Evolutionary conservation across 2,888 invertebrate genomes (phyloP), one percentile per base, ranked within the genome.

Genomic region (Drosophila koepferae): DNA sequence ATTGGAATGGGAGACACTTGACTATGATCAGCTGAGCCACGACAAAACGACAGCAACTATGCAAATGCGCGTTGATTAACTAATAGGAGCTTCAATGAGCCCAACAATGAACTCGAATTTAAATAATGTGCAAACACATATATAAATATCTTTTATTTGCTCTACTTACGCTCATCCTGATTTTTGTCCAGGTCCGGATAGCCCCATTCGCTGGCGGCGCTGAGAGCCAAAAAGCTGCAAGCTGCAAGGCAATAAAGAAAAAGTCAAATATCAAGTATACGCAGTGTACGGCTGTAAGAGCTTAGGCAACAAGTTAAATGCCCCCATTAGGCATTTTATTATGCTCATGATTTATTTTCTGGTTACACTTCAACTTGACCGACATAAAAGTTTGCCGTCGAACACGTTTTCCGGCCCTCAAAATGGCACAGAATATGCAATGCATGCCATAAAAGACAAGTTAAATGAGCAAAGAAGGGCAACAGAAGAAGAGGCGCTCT

Each of bases 101-200:
- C 40, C 18, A 31, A 75, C 59, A 59, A 63, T 59, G 36, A 38
- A 44, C 36, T 49, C 16, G 58, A 65, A 46, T 60, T 34, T 43
- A 36, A 6, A 55, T 48, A 23, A 23, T 23, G 3, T 23, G 16
- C 8, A 53, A 16, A 2, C 14, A 20, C 14, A 10, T 16, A 40
- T 16, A 14, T 2, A 1, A 14, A 20, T 20, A n/a, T 41, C n/a
- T 67, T 77, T 70, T 53, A 86, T 81, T 78, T 64, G 66, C 59
- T 62, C 34, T 63, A 90, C 79, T 86, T 90, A 90, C 81, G 71
- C 62, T 90, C 89, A 92, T 92, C 88, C 84, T 90, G 88, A 60
- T 90, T 85, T 16, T 69, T 73, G 53, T 91, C 91, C 63, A 90
- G 84, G 79, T 92, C 90, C 62, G 92, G 92, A 83, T 92, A 92